Evolutionary conservation across 2,888 invertebrate species (phyloP).

Genomic region (Nudaria mundana): DNA sequence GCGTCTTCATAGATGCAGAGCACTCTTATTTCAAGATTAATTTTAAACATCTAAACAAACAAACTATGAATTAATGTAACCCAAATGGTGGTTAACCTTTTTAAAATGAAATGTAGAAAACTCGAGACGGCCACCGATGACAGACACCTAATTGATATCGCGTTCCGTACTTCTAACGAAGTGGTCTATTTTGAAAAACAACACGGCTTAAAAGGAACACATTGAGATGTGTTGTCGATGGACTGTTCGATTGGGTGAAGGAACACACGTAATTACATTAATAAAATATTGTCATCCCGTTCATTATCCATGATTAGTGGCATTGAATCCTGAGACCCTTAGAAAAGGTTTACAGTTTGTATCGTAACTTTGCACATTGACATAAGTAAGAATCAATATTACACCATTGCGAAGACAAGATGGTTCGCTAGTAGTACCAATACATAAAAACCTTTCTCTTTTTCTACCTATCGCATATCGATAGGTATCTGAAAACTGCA

Average conservation of each 20-base stretch:
- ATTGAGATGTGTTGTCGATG: constrained; percentile 18
- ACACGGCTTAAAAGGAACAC: constrained; percentile 20
- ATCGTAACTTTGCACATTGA: too few species aligned
- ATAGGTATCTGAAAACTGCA: too few species aligned
- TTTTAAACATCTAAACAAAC: constrained; percentile 39
- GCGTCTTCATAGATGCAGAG: constrained; percentile 16
- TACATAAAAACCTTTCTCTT: too few species aligned
- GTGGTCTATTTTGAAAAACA: constrained; percentile 55
- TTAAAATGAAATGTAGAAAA: constrained; percentile 51
- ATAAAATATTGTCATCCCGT: background rate
- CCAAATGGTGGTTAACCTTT: constrained; percentile 39
- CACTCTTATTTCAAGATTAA: constrained; percentile 32
- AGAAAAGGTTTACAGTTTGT: too few species aligned
- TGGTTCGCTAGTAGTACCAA: too few species aligned
- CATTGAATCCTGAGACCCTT: background rate
- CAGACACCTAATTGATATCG: constrained; percentile 73
- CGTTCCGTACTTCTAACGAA: constrained; percentile 56
- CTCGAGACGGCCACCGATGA: constrained; percentile 50
- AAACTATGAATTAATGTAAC: constrained; percentile 42
- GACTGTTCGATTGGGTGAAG: constrained; percentile 3
- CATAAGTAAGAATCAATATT: too few species aligned
- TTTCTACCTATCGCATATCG: too few species aligned
- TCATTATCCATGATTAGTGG: background rate
- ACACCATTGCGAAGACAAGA: too few species aligned
- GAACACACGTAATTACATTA: background rate